Percentiles rank a stretch among this genome's conserved stretches.
Conservation (phyloP, 35 echinoderm and acorn worm species). For the Acanthaster planci region DNA sequence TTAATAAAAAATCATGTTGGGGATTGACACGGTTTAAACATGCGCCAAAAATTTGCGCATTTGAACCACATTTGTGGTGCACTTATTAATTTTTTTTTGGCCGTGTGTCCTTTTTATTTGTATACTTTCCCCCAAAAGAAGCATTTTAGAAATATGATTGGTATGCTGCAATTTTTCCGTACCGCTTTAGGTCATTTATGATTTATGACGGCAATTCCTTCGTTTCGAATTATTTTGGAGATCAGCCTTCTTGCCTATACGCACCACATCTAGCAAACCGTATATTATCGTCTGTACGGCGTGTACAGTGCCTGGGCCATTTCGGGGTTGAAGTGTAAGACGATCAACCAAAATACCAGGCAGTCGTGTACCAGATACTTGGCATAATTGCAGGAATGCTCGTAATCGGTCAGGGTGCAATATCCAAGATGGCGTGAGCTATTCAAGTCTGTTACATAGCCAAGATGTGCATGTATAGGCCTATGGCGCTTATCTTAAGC, state of each 20-base stretch:
- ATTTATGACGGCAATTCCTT: not conserved
- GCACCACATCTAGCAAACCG: not conserved
- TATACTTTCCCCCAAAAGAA: no score
- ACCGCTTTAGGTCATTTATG: not conserved
- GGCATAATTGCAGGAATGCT: not conserved
- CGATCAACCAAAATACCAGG: conserved; percentile 11
- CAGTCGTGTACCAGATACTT: conserved; percentile 11
- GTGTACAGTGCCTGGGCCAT: not conserved
- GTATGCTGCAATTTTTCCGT: no score
- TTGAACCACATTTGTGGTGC: no score
- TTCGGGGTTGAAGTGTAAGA: not conserved
- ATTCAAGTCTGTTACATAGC: no score
- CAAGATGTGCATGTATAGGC: not conserved
- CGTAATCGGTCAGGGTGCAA: conserved; percentile 5
- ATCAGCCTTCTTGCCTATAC: not conserved
- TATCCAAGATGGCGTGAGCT: not conserved
- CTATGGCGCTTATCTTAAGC: not conserved
- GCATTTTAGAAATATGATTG: no score
- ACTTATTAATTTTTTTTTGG: no score
- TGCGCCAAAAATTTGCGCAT: no score
- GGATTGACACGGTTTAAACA: no score
- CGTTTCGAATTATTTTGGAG: not conserved
- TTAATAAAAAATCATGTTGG: not conserved
- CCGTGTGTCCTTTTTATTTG: no score
- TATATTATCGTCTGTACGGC: not conserved